Conservation (phyloP, 1,140 invertebrate species). For the Pachyrhynchus sulphureomaculatus region DNA sequence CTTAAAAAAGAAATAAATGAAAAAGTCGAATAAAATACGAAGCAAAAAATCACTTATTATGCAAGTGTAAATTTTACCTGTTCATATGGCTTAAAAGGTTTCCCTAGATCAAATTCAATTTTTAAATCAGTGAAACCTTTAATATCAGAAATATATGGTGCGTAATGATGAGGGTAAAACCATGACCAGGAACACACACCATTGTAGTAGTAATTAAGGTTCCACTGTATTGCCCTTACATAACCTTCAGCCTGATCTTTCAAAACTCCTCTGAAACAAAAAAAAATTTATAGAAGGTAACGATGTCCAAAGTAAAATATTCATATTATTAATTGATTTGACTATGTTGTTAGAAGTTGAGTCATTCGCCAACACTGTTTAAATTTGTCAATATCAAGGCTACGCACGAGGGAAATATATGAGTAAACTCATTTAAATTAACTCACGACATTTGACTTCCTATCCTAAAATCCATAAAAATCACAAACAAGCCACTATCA, state of each 20-base stretch:
- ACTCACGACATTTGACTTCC: too few relatives aligned
- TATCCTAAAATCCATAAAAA: too few relatives aligned
- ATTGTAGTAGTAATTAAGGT: slow-evolving; percentile 94
- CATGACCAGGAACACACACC: slow-evolving; percentile 96
- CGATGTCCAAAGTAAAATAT: too few relatives aligned
- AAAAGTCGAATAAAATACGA: background rate
- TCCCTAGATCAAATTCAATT: slow-evolving; percentile 78
- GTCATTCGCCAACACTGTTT: too few relatives aligned
- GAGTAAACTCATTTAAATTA: too few relatives aligned
- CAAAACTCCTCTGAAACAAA: slow-evolving; percentile 67
- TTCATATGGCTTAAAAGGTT: slow-evolving; percentile 92
- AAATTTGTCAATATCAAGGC: too few relatives aligned
- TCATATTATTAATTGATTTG: too few relatives aligned
- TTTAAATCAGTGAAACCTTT: slow-evolving; percentile 74
- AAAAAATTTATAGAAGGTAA: slow-evolving; percentile 8
- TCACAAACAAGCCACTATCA: too few relatives aligned
- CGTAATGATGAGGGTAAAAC: slow-evolving; percentile 96
- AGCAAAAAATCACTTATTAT: background rate
- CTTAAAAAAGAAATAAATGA: too few relatives aligned
- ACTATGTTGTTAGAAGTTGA: too few relatives aligned
- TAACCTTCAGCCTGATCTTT: slow-evolving; percentile 83
- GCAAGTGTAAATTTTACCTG: slow-evolving; percentile 59
- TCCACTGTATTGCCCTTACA: slow-evolving; percentile 94
- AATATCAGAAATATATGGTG: slow-evolving; percentile 93
- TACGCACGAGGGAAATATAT: too few relatives aligned